Percentiles rank a stretch among this genome's conserved stretches.
Evolutionary conservation across 2,888 invertebrate genomes (phyloP).

Genomic region (Andrena marginata): DNA sequence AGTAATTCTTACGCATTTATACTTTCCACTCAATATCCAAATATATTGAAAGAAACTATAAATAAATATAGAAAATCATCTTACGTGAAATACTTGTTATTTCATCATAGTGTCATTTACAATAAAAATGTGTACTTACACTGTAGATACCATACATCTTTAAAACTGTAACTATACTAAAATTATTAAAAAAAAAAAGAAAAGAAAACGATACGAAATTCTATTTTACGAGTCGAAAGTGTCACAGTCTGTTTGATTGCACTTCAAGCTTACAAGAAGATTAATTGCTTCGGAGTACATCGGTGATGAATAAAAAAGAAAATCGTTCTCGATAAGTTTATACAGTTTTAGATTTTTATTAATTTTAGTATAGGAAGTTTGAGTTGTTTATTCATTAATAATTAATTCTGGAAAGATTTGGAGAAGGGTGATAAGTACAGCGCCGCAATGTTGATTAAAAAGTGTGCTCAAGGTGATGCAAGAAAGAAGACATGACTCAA

Average conservation of each 20-base stretch:
- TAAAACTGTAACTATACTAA: slow-evolving; percentile 52
- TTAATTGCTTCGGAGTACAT: slow-evolving; percentile 1
- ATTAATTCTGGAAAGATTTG: background rate
- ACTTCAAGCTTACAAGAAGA: slow-evolving; percentile 20
- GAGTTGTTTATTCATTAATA: slow-evolving; percentile 23
- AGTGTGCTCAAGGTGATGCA: background rate
- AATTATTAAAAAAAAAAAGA: slow-evolving; percentile 45
- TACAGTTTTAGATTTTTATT: slow-evolving; percentile 28
- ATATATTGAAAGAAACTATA: slow-evolving; percentile 58
- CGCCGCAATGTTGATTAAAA: background rate
- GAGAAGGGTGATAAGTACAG: slow-evolving; percentile 2
- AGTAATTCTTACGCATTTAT: slow-evolving; percentile 63
- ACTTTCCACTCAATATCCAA: slow-evolving; percentile 62
- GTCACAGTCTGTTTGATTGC: slow-evolving; percentile 47
- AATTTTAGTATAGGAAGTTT: slow-evolving; percentile 35
- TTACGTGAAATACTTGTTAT: slow-evolving; percentile 64
- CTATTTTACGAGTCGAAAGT: slow-evolving; percentile 46
- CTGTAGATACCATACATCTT: slow-evolving; percentile 54
- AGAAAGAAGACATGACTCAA: background rate
- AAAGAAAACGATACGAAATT: slow-evolving; percentile 30
- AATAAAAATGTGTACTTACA: slow-evolving; percentile 60
- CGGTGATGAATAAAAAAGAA: slow-evolving; percentile 8
- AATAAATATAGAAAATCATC: slow-evolving; percentile 71
- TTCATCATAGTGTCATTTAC: slow-evolving; percentile 52
- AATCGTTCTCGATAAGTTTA: slow-evolving; percentile 1